Evolutionary conservation across 2,113 vertebrate species (phyloP), one percentile per base, ranked within the genome.

Genomic region (Marmota monax): DNA sequence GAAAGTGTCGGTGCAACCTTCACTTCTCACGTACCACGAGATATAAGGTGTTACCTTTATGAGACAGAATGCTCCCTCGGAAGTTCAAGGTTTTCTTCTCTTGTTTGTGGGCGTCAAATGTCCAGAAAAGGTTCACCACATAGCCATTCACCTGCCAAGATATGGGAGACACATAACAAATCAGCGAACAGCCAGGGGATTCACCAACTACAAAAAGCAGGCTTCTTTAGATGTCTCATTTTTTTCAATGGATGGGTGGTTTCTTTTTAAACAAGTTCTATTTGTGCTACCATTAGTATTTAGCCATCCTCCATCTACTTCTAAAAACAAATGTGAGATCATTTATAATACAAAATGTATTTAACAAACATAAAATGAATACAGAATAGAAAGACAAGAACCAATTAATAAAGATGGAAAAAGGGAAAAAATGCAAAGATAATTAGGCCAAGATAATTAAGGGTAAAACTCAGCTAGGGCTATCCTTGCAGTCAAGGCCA

Each of bases 61-160:
- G 98, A 58, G 98, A 88, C 20, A 98, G 73, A 7, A 97, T 97
- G 17, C 95, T 98, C 72, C 98, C 99, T 34, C 94, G 98, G 80
- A 99, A 97, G 0, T 94, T 98, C 98, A 99, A 98, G 93, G 99
- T 99, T 94, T 89, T 99, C 98, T 98, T 99, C 93, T 99, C 99
- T 96, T 99, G 99, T 78, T 99, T 98, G 89, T 99, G 99, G 17
- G 98, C 96, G 92, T 99, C 99, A 13, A 99, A 99, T 16, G 99
- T 98, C 99, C 99, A 99, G 95, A 99, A 99, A 89, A 99, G 98
- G 69, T 99, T 98, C 93, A 99, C 99, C 12, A 99, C 88, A 1
- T 99, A 99, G 87, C 99, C 98, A 10, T 98, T 98, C 96, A 99
- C 99, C 99, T 99, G 97, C n/a, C 92, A 65, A 73, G 92, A 37